A percentile compares a stretch with the other conserved stretches of the same genome.
Evolutionary conservation across 2,888 invertebrate genomes (phyloP).

Genomic region (Cantharis lateralis): DNA sequence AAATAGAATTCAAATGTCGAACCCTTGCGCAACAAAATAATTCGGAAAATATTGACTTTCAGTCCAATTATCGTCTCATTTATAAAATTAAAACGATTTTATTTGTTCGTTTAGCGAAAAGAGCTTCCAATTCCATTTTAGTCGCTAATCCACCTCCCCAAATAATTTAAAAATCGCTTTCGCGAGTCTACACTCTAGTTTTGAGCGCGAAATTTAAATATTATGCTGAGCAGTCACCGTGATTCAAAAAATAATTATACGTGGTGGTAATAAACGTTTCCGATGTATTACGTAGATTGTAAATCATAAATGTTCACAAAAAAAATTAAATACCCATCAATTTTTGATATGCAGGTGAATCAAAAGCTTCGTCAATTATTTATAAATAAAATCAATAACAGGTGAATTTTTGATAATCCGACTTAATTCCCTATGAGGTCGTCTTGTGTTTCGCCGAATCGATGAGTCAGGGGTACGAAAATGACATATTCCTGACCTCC

Average conservation of each 20-base stretch:
- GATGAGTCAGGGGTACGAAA: not conserved
- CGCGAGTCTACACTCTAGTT: too few relatives aligned
- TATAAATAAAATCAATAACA: not conserved
- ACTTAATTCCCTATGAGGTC: not conserved
- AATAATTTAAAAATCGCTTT: too few relatives aligned
- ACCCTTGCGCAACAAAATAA: not conserved
- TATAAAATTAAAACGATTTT: not conserved
- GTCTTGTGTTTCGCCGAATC: not conserved
- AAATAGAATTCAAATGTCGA: not conserved
- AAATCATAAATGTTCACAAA: not conserved
- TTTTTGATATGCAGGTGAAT: not conserved
- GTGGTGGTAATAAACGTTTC: not conserved
- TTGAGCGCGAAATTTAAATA: too few relatives aligned
- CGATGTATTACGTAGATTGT: not conserved
- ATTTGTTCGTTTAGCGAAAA: not conserved
- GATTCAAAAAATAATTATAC: too few relatives aligned
- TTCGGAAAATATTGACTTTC: not conserved
- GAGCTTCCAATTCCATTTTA: not conserved
- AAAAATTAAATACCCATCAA: not conserved
- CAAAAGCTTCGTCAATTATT: not conserved
- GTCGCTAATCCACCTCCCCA: too few relatives aligned
- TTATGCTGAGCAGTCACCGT: too few relatives aligned
- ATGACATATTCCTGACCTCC: not conserved
- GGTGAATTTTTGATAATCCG: not conserved
- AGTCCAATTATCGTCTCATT: not conserved